Conservation (phyloP, 2,113 vertebrate genomes). For the Halichoerus grypus region DNA sequence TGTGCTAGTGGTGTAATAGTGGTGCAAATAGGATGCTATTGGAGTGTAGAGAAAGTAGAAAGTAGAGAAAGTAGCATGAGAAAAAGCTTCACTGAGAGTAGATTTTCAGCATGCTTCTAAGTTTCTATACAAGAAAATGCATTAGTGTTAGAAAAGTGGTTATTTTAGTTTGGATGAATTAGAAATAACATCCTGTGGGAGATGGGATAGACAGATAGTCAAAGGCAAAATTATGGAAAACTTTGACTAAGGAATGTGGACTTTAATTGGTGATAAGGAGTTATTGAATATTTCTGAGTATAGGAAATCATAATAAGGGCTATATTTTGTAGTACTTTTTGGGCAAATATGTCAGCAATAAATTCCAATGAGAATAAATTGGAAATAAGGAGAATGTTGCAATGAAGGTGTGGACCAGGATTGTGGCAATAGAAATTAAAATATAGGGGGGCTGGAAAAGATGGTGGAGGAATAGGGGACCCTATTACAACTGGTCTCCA, state of each 20-base stretch:
- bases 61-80: not conserved
- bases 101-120: conserved; percentile 23
- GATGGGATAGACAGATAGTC: not conserved
- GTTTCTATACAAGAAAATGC: conserved; percentile 23
- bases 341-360: not conserved
- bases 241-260: not conserved
- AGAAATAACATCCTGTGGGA: not conserved
- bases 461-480: too few relatives aligned
- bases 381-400: not conserved
- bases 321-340: not conserved
- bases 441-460: too few relatives aligned
- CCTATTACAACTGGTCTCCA: too few relatives aligned
- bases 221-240: conserved; percentile 44
- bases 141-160: conserved; percentile 9
- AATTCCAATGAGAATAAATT: not conserved
- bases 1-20: conserved; percentile 1
- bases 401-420: not conserved
- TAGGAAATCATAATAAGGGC: not conserved
- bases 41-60: not conserved
- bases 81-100: not conserved
- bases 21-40: not conserved
- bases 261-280: not conserved
- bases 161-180: conserved; percentile 3
- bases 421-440: not conserved
- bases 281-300: not conserved